Base-by-base conservation (phyloP, 2,888 invertebrate genomes). In the Anthophora plumipes region DNA sequence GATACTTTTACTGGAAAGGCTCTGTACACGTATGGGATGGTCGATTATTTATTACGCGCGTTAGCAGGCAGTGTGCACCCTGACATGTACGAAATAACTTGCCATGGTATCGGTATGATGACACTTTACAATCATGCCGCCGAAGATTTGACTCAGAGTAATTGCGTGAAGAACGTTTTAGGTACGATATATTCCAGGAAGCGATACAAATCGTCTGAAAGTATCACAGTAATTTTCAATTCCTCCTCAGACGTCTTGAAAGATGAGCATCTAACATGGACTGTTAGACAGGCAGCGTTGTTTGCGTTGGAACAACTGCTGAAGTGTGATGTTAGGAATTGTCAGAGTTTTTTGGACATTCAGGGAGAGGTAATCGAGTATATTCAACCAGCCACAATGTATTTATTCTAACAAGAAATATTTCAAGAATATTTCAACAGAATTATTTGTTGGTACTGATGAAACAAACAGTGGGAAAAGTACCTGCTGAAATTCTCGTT, bases 21-120 rank as follows among this genome's bases (percentile, higher is more conserved):
- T 0, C 71, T 92, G 22, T 70, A 91, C 59, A 63, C 64, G 20
- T 83, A 82, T 43, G 90, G 88, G n/a, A 82, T 92, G 0, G 55
- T 89, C 0, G 76, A 89, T 14, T 72, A 84, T 66, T 83, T 92
- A 54, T 57, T 90, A 41, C 57, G 60, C 14, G 75, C 80, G 7
- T 74, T 91, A 63, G 71, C 61, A 50, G 82, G 74, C 39, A 73
- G 66, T 9, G 60, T 82, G 14, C 73, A 88, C 25, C 72, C 77
- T 37, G 86, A 88, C 41, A 64, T 88, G 6, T 81, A 70, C 17
- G 83, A 86, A 66, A 83, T 84, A 12, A 84, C 77, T 81, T 91
- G 89, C 72, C 82, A 70, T 4, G 91, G 89, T 7, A 85, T 92
- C 54, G 89, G 87, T 3, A 87, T 83, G 74, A 92, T 92, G 91